phyloP scores from a whole-genome alignment of 2,888 invertebrate species.

The Nezara viridula region DNA sequence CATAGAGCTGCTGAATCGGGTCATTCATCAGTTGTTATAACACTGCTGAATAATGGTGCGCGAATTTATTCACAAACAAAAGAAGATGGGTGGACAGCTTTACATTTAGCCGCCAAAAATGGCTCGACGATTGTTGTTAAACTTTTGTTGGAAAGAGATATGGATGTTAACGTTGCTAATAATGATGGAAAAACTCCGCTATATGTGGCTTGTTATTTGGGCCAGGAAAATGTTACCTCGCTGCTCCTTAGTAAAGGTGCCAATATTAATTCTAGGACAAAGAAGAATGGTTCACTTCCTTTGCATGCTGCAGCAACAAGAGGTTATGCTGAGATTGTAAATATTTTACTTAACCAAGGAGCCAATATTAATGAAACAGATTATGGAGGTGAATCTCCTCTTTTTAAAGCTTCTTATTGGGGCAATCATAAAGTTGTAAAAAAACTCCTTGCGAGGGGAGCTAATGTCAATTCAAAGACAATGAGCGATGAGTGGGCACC shows the following conservation, averaged over 20 bases:
- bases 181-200: constrained; percentile 3
- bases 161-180: not conserved
- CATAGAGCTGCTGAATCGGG: constrained; percentile 32
- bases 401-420: constrained; percentile 33
- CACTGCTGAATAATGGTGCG: not conserved
- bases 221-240: not conserved
- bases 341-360: not conserved
- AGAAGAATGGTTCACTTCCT: not conserved
- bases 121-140: not conserved
- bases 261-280: constrained; percentile 5
- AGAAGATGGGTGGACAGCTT: not conserved
- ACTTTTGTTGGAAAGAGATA: not conserved
- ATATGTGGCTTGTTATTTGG: not conserved
- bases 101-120: not conserved
- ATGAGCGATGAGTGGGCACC: not conserved
- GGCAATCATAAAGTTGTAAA: not conserved
- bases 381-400: not conserved
- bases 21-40: not conserved
- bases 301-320: constrained; percentile 12
- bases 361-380: not conserved
- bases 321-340: not conserved
- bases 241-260: not conserved
- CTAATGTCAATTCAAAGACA: not conserved
- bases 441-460: not conserved
- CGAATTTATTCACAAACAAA: not conserved